These are phyloP conservation scores for Siphamia tubifer DNA, from an alignment of 2,113 vertebrate genomes.

Conservation along the genomic window DNA sequence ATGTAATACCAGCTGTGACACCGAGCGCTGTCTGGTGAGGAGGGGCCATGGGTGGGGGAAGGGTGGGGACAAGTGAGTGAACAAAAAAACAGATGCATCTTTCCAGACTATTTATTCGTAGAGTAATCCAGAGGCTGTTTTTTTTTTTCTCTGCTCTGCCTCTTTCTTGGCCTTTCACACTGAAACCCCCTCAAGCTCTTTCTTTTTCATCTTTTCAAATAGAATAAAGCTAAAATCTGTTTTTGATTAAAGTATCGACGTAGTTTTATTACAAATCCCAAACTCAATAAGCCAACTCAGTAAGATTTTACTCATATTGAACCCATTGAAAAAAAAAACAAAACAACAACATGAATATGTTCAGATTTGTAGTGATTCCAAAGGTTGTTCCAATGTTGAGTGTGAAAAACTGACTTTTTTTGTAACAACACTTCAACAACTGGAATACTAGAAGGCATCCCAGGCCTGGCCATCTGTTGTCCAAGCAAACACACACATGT, in stretches of 20 bases:
- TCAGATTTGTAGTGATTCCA: not conserved
- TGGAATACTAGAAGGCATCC: not conserved
- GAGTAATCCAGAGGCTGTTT: conserved; percentile 29
- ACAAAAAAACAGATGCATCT: conserved; percentile 75
- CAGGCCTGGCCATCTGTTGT: conserved; percentile 36
- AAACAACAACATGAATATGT: too few species aligned
- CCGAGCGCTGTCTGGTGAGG: conserved; percentile 49
- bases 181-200: conserved; percentile 7
- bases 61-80: conserved; percentile 56
- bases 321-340: conserved; percentile 2
- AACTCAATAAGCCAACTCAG: conserved; percentile 25
- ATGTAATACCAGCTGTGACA: conserved; percentile 78
- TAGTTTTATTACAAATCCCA: conserved; percentile 39
- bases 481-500: conserved; percentile 37
- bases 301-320: not conserved
- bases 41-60: conserved; percentile 40
- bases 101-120: conserved; percentile 53
- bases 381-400: not conserved
- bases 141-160: conserved; percentile 15
- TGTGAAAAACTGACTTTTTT: too few species aligned
- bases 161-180: not conserved
- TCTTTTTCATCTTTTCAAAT: conserved; percentile 26
- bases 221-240: conserved; percentile 46
- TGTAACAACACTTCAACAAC: not conserved
- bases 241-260: conserved; percentile 43